Evolutionary conservation across 1,140 invertebrate genomes (phyloP).

Genomic region (Oncopeltus fasciatus): DNA sequence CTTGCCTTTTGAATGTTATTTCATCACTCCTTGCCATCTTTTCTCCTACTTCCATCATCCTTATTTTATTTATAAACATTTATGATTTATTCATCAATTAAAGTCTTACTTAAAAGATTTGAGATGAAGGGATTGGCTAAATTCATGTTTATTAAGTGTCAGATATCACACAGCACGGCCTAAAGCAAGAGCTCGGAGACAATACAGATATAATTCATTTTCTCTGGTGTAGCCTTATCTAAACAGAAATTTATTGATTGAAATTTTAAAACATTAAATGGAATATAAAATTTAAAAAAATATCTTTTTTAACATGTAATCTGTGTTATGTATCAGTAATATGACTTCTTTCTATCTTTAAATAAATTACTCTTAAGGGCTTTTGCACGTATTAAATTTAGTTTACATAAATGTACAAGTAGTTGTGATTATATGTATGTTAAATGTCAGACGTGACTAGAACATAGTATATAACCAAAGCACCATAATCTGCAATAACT

Average conservation of each 20-base stretch:
- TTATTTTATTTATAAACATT: too few relatives aligned
- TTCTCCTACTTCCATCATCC: too few relatives aligned
- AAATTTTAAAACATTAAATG: background rate
- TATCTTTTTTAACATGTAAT: background rate
- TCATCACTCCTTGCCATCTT: background rate
- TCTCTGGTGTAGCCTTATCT: background rate
- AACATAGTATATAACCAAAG: background rate
- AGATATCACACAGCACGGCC: conserved; percentile 9
- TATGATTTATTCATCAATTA: too few relatives aligned
- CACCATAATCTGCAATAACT: conserved; percentile 3
- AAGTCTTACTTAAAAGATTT: too few relatives aligned
- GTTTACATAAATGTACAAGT: background rate
- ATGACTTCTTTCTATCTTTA: background rate
- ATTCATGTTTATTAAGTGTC: background rate
- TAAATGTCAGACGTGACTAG: background rate
- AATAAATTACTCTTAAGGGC: background rate
- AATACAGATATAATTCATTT: conserved; percentile 12
- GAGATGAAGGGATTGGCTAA: too few relatives aligned
- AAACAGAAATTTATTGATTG: background rate
- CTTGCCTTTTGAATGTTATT: background rate
- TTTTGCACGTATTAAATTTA: conserved; percentile 3
- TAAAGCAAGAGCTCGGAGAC: conserved; percentile 16
- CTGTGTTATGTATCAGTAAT: background rate
- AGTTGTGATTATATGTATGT: background rate
- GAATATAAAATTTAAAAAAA: background rate